Conservation (phyloP, 1,140 invertebrate species). For the Homarus americanus region DNA sequence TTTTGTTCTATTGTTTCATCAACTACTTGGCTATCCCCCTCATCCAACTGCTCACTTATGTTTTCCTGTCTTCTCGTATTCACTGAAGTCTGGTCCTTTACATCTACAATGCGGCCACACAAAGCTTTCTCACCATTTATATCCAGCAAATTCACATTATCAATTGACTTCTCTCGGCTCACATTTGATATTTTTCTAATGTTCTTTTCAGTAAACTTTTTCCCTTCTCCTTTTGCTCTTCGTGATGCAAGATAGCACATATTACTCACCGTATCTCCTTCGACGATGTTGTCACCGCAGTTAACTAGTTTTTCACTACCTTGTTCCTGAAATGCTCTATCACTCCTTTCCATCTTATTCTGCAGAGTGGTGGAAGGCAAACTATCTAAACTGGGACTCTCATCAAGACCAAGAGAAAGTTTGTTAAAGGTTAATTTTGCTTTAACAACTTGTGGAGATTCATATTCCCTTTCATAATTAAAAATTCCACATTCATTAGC, state of each 20-base stretch:
- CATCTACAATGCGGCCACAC: neutral
- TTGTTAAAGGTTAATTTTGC: neutral
- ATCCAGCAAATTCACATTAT: neutral
- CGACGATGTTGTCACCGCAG: too few species aligned
- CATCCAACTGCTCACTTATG: neutral
- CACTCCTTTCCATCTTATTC: too few species aligned
- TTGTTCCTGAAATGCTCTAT: too few species aligned
- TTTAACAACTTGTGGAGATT: neutral
- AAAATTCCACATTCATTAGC: neutral
- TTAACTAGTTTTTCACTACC: too few species aligned
- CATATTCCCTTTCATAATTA: neutral
- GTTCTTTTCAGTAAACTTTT: neutral
- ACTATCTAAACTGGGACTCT: neutral
- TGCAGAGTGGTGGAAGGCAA: neutral
- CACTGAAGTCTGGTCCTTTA: neutral
- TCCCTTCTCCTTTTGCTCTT: neutral
- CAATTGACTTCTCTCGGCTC: neutral
- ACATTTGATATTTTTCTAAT: neutral
- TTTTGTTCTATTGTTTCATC: slow-evolving; percentile 8
- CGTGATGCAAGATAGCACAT: neutral
- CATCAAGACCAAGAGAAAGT: neutral
- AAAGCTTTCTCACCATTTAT: neutral
- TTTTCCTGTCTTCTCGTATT: neutral
- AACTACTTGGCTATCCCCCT: neutral
- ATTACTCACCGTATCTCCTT: too few species aligned